Base-by-base conservation (phyloP, 2,797 vertebrate genomes). In the Lepus oiostolus region DNA sequence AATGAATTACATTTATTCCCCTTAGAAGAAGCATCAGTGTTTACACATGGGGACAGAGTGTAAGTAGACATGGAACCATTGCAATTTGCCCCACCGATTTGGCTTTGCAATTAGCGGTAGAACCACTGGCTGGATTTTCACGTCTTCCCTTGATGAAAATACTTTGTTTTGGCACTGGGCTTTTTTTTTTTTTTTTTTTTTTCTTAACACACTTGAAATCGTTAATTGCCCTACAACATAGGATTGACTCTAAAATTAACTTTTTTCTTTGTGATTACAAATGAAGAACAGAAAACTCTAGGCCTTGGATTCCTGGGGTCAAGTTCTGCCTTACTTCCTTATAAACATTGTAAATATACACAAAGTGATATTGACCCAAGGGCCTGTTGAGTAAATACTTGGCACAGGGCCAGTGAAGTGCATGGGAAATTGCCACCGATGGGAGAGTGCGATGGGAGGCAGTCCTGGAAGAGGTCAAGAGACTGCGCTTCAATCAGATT, bases 341-440 rank as follows among this genome's bases (percentile, higher is more conserved):
- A 9, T 76, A 96, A 96, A 92, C 96, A 94, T 50, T 94, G 91
- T 96, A 98, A 98, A 98, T 97, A 94, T 98, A 98, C 95, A 98
- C 98, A 97, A 97, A 97, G 94, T 71, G 85, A 97, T 98, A 97
- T 97, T 98, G 98, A 97, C 98, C 97, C 52, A 60, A 96, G 95
- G 95, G 96, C 97, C 96, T 98, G 97, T 97, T 97, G 98, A 98
- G 98, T 98, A 97, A 96, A 96, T 95, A 91, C 97, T 98, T 99
- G 99, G 99, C 98, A 32, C 38, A 54, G 85, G 0, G 99, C 99
- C 99, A 99, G 97, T 75, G 75, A 96, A 98, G 98, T 99, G 99
- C 99, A 99, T 99, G 99, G 99, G 99, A 99, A 99, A 99, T 99
- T 99, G 99, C 99, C 98, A 97, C 94, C 97, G 98, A 95, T 95